Conservation (phyloP, 2,113 vertebrate genomes). For the Sminthopsis crassicaudata region DNA sequence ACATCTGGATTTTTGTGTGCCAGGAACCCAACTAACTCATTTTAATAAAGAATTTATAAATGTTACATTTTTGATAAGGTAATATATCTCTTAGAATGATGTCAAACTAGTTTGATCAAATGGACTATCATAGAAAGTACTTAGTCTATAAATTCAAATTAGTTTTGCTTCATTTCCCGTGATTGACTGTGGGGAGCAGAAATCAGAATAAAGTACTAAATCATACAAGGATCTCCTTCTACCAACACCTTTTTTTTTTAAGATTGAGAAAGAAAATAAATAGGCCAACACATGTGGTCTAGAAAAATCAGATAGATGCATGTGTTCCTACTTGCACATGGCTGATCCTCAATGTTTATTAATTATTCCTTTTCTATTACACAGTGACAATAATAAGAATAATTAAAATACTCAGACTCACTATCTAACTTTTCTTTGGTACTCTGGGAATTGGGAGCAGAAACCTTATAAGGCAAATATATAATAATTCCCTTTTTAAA, state of each 20-base stretch:
- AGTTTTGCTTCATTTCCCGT: conserved; percentile 33
- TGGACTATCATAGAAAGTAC: background rate
- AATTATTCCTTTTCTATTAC: conserved; percentile 38
- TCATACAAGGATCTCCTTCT: background rate
- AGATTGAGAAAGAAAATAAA: conserved; percentile 28
- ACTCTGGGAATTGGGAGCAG: background rate
- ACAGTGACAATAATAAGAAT: conserved; percentile 11
- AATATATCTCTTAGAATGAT: background rate
- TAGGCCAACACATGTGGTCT: background rate
- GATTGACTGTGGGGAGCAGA: background rate
- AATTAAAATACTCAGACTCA: conserved; percentile 39
- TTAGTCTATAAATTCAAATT: background rate
- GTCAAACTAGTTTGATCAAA: background rate
- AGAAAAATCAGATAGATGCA: conserved; percentile 32
- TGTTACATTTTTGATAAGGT: background rate
- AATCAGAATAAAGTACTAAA: conserved; percentile 44
- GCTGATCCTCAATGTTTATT: conserved; percentile 47
- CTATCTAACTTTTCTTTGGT: conserved; percentile 15
- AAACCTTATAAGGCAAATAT: background rate
- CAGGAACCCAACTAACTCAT: background rate
- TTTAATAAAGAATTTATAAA: background rate
- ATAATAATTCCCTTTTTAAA: conserved; percentile 16
- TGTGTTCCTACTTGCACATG: conserved; percentile 9
- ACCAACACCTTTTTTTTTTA: conserved; percentile 32
- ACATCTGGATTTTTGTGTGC: background rate